Evolutionary conservation across 2,888 invertebrate genomes (phyloP).

Genomic region (Zaprionus lineosus): DNA sequence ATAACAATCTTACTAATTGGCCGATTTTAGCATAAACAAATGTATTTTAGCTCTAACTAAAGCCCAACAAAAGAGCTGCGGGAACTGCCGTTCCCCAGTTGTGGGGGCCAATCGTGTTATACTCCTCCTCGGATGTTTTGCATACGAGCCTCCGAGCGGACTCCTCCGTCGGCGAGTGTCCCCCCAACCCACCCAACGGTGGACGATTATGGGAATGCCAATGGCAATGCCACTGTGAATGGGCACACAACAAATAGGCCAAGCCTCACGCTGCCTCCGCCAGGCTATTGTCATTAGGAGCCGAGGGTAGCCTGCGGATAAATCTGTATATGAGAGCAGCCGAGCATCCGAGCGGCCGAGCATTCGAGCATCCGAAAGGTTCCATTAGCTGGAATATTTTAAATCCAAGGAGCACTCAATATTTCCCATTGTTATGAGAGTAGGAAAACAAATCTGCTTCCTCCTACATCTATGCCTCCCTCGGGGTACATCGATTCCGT

Average conservation of each 20-base stretch:
- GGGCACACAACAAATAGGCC: background rate
- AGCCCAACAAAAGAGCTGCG: slow-evolving; percentile 41
- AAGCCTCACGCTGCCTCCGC: too few relatives aligned
- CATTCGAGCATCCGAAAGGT: too few relatives aligned
- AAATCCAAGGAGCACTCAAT: too few relatives aligned
- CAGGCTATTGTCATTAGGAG: slow-evolving; percentile 13
- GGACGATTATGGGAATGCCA: slow-evolving; percentile 25
- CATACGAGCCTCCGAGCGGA: slow-evolving; percentile 56
- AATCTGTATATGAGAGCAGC: too few relatives aligned
- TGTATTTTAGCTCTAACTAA: slow-evolving; percentile 81
- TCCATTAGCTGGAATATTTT: too few relatives aligned
- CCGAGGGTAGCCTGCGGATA: too few relatives aligned
- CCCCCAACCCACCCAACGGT: background rate
- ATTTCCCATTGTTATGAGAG: too few relatives aligned
- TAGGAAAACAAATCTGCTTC: too few relatives aligned
- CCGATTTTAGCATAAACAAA: slow-evolving; percentile 83
- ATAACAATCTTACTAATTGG: slow-evolving; percentile 83
- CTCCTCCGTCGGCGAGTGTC: background rate
- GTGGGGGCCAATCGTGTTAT: slow-evolving; percentile 75
- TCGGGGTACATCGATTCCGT: too few relatives aligned
- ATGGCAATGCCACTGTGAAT: background rate
- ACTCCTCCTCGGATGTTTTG: slow-evolving; percentile 71
- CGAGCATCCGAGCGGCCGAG: too few relatives aligned
- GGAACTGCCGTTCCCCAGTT: slow-evolving; percentile 28
- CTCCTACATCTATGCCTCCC: too few relatives aligned